Conservation (phyloP, 2,113 vertebrate species). For the Ptychochromis oligacanthus region DNA sequence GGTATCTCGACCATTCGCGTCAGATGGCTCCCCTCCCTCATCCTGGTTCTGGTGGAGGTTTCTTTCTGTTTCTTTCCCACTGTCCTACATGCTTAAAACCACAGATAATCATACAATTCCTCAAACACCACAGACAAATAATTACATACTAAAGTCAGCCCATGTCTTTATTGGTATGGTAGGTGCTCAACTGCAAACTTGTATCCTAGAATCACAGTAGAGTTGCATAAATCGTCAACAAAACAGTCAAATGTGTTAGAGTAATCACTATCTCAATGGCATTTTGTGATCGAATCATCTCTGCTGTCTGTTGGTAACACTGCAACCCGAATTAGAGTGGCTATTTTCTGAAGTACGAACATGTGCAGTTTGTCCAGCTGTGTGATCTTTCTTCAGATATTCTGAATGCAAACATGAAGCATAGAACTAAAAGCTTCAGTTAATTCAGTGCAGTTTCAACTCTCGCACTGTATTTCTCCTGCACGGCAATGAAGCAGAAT, state of each 20-base stretch:
- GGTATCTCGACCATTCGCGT: too few relatives aligned
- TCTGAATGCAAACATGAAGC: conserved; percentile 4
- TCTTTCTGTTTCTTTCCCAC: too few relatives aligned
- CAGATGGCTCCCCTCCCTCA: too few relatives aligned
- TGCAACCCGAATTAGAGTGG: too few relatives aligned
- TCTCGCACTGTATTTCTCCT: conserved; percentile 12
- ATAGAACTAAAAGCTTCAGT: not conserved
- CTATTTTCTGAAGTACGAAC: not conserved
- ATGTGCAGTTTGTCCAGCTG: not conserved
- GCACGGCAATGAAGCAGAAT: conserved; percentile 14
- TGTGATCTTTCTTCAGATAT: conserved; percentile 3
- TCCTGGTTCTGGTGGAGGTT: too few relatives aligned
- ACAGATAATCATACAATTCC: too few relatives aligned
- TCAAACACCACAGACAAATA: too few relatives aligned
- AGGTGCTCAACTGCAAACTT: too few relatives aligned
- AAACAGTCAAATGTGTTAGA: not conserved
- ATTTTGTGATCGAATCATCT: not conserved
- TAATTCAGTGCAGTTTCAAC: not conserved
- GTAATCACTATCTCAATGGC: not conserved
- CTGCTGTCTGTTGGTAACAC: not conserved
- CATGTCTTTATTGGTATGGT: too few relatives aligned
- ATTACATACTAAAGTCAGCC: too few relatives aligned
- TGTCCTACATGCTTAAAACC: too few relatives aligned
- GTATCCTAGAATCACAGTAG: too few relatives aligned
- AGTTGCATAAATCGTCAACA: not conserved